Percentiles rank a stretch among this genome's conserved stretches.
phyloP scores from a whole-genome alignment of 1,140 invertebrate species.

The Drosophila sproati region DNA sequence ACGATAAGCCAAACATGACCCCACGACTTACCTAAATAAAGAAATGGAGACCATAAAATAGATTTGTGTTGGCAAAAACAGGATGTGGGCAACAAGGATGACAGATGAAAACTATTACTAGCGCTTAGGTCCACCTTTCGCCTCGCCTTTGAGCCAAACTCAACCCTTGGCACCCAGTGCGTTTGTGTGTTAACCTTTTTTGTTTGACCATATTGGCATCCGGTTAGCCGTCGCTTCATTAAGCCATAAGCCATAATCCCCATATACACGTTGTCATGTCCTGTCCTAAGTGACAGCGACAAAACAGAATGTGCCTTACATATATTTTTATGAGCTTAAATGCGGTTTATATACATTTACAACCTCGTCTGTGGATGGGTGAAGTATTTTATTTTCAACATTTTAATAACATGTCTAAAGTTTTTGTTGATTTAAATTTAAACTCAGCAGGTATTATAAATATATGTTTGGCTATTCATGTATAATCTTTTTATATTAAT shows the following conservation, averaged over 20 bases:
- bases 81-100: not conserved
- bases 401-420: not conserved
- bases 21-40: constrained; percentile 45
- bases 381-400: not conserved
- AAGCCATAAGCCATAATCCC: constrained; percentile 59
- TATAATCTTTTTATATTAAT: too few relatives aligned
- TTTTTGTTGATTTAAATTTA: not conserved
- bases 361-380: constrained; percentile 1
- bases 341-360: constrained; percentile 18
- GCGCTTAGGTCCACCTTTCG: constrained; percentile 40
- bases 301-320: constrained; percentile 11
- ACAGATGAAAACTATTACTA: constrained; percentile 59
- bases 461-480: too few relatives aligned
- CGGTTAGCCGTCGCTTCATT: constrained; percentile 74
- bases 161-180: not conserved
- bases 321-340: constrained; percentile 21
- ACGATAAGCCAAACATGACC: constrained; percentile 42
- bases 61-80: constrained; percentile 10
- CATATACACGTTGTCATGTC: constrained; percentile 18
- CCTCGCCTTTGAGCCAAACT: constrained; percentile 20
- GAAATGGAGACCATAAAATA: constrained; percentile 8
- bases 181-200: constrained; percentile 32
- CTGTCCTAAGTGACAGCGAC: constrained; percentile 11
- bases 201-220: constrained; percentile 49
- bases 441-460: not conserved